Percentiles rank a stretch among this genome's conserved stretches.
These are phyloP conservation scores for Ammodytes dubius DNA, from an alignment of 2,113 vertebrate genomes.

Conservation along the genomic window DNA sequence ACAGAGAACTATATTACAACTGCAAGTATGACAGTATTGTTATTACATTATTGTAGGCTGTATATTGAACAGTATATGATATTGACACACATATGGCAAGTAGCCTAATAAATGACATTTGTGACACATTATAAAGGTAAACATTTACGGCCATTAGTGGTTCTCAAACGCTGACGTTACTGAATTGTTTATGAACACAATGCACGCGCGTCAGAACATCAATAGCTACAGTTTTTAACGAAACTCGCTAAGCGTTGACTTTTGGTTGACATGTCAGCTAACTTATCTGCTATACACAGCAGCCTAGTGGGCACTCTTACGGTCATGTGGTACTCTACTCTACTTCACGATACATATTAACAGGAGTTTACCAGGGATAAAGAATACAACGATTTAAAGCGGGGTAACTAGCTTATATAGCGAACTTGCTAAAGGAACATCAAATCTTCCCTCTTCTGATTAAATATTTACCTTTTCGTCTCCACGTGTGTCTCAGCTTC, in stretches of 20 bases:
- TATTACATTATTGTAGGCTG: neutral
- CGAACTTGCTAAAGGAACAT: constrained; percentile 30
- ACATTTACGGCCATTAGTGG: neutral
- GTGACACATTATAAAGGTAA: neutral
- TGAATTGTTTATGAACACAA: neutral
- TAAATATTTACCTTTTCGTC: constrained; percentile 53
- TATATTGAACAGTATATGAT: too few species aligned
- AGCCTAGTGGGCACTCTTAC: too few species aligned
- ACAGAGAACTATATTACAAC: too few species aligned
- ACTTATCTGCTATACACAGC: constrained; percentile 1
- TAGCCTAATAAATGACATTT: neutral
- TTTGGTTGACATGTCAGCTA: constrained; percentile 34
- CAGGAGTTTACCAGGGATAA: fast-evolving
- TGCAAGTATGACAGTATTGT: neutral
- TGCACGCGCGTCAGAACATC: neutral
- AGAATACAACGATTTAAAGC: too few species aligned
- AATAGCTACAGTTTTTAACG: neutral
- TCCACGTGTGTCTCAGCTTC: neutral
- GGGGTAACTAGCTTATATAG: too few species aligned
- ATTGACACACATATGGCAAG: neutral
- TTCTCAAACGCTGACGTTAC: neutral
- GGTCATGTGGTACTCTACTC: neutral
- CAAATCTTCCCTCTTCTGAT: neutral
- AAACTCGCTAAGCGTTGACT: neutral
- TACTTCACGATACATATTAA: neutral